Base-by-base conservation (phyloP, 2,888 invertebrate genomes). In the Synergus laeviventris region DNA sequence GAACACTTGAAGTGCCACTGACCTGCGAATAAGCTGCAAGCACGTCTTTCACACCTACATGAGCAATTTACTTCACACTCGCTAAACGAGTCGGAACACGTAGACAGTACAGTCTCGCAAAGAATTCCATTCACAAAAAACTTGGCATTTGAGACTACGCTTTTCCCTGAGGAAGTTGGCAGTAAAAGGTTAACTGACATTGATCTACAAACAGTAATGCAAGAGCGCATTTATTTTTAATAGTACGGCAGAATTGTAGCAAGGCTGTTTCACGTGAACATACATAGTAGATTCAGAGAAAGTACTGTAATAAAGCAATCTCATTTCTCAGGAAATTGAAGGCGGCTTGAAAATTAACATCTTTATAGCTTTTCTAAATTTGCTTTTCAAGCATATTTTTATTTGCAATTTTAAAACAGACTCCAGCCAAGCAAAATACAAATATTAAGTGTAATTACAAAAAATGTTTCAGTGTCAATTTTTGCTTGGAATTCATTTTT, bases 81-180 rank as follows among this genome's bases (percentile, higher is more conserved):
- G 18, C 21, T 9, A n/a, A 31, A 24, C 31, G 31, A 11, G n/a
- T 18, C 5, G 39, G 39, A 64, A 64, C 18, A 39, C 24, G 66
- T 70, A 45, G 42, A 66, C 42, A 21, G 42, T 36, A 38, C n/a
- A 62, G 61, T 39, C 39, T 14, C n/a, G 45, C 14, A 70, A 70
- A 70, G 66, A 70, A 70, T 70, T 70, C 4, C 66, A 70, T 70
- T 70, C 66, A 70, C 31, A 70, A 45, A 56, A 70, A 70, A 70
- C 66, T 70, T 70, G 45, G 45, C 45, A 70, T 45, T 31, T 31
- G 45, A 31, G n/a, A 70, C 16, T 16, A 42, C 31, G 45, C 45
- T 24, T 70, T 45, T 45, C 16, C 49, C 45, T 9, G 45, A 70
- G 45, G n/a, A 70, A 70, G 24, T 70, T 70, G 66, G 24, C 66